A percentile compares a stretch with the other conserved stretches of the same genome.
Conservation (phyloP, 2,113 vertebrate species). For the Struthidea cinerea region DNA sequence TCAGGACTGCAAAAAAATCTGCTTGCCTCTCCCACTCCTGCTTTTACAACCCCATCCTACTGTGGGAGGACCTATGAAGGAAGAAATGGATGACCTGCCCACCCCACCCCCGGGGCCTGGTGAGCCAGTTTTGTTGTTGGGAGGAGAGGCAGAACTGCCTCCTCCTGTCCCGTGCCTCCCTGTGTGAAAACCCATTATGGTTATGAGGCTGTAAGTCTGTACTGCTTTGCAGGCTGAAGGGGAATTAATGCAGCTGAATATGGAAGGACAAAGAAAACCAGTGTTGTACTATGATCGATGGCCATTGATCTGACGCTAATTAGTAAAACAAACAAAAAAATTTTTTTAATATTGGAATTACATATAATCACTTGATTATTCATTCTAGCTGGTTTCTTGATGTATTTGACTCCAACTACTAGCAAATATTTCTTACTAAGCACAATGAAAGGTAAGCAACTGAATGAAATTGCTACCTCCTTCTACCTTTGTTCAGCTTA, state of each 20-base stretch:
- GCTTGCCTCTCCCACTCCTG: background rate
- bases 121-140: background rate
- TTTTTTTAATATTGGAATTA: constrained; percentile 50
- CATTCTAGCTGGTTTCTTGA: background rate
- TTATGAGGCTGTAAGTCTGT: background rate
- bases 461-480: background rate
- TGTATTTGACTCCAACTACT: background rate
- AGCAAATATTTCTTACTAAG: background rate
- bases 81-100: background rate
- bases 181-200: background rate
- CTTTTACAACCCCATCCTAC: background rate
- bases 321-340: constrained; percentile 35
- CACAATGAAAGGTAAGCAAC: background rate
- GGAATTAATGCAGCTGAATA: constrained; percentile 63
- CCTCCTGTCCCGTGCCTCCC: background rate
- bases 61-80: background rate
- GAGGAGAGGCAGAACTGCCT: background rate
- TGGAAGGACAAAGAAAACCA: constrained; percentile 68
- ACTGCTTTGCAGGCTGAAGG: constrained; percentile 7
- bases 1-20: background rate
- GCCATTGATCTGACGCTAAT: constrained; percentile 57
- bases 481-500: background rate
- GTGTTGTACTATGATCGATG: constrained; percentile 56
- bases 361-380: constrained; percentile 51
- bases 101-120: background rate